Percentiles rank a stretch among this genome's conserved stretches.
Conservation (phyloP, 2,888 invertebrate species). For the Diarsia mendica region DNA sequence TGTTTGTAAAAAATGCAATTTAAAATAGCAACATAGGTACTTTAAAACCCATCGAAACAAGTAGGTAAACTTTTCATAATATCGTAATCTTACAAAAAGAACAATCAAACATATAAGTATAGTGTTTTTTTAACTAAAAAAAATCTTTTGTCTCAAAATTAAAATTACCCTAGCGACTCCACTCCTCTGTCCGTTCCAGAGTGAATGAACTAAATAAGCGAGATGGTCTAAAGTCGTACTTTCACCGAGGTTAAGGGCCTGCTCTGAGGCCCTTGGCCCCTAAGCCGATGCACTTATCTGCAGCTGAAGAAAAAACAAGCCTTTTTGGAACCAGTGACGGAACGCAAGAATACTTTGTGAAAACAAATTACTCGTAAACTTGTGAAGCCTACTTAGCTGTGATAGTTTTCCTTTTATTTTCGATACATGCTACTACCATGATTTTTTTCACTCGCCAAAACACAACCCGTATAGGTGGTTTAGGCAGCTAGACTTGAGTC, state of each 20-base stretch:
- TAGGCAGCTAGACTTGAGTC: too few relatives aligned
- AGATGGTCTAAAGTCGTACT: conserved; percentile 85
- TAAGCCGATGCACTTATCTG: conserved; percentile 82
- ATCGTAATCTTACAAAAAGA: too few relatives aligned
- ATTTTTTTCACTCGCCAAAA: too few relatives aligned
- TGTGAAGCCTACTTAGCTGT: too few relatives aligned
- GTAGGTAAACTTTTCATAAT: neutral
- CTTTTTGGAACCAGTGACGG: conserved; percentile 39
- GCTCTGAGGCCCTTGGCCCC: conserved; percentile 78
- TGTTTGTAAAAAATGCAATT: neutral
- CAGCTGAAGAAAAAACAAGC: conserved; percentile 67
- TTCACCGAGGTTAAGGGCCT: conserved; percentile 88
- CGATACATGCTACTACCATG: too few relatives aligned
- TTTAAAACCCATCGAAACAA: neutral
- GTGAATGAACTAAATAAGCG: conserved; percentile 88
- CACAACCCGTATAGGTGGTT: too few relatives aligned
- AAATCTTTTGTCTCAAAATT: neutral
- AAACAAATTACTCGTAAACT: neutral
- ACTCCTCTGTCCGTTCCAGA: conserved; percentile 71
- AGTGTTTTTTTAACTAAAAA: too few relatives aligned
- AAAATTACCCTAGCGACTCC: conserved; percentile 65
- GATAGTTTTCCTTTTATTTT: too few relatives aligned
- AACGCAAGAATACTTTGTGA: conserved; percentile 24
- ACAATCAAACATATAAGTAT: too few relatives aligned
- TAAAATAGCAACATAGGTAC: neutral